phyloP scores from a whole-genome alignment of 2,888 invertebrate species.

The Exephanes ischioxanthus region DNA sequence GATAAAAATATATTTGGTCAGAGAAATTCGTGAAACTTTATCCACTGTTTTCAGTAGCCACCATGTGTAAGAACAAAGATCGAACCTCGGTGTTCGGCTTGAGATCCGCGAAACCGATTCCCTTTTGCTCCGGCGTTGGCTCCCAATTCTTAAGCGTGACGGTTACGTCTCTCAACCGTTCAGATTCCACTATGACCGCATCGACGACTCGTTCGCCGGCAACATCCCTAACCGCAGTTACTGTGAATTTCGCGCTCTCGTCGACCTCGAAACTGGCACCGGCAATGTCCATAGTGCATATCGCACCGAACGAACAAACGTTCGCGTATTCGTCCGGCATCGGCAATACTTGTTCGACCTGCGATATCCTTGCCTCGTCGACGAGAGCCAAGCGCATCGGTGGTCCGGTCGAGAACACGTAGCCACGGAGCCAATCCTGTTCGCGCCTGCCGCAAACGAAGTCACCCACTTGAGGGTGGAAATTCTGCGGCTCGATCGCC shows the following conservation, averaged over 20 bases:
- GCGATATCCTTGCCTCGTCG: conserved; percentile 74
- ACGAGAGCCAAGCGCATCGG: conserved; percentile 72
- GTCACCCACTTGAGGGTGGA: conserved; percentile 74
- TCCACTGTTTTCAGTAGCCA: background rate
- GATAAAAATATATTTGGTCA: no score
- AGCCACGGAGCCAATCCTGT: conserved; percentile 78
- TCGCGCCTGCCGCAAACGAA: conserved; percentile 74
- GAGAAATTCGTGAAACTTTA: no score
- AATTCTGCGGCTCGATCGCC: conserved; percentile 26
- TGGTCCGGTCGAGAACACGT: conserved; percentile 70
- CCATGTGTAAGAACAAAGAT: conserved; percentile 3
- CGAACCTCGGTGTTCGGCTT: conserved; percentile 75
- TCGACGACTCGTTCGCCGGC: conserved; percentile 12
- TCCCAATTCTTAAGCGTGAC: conserved; percentile 75
- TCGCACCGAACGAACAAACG: conserved; percentile 71
- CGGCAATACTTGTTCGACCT: conserved; percentile 68
- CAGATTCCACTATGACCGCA: conserved; percentile 15
- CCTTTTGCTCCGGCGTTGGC: conserved; percentile 74
- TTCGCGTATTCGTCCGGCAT: conserved; percentile 69
- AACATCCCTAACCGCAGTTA: conserved; percentile 13
- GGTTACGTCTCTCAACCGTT: background rate
- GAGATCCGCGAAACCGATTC: conserved; percentile 71
- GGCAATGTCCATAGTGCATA: background rate
- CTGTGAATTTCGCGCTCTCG: background rate
- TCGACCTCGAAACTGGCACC: background rate